Evolutionary conservation across 37 sponge, comb jelly and placozoan species (phyloP).

Genomic region (Tethya wilhelma): DNA sequence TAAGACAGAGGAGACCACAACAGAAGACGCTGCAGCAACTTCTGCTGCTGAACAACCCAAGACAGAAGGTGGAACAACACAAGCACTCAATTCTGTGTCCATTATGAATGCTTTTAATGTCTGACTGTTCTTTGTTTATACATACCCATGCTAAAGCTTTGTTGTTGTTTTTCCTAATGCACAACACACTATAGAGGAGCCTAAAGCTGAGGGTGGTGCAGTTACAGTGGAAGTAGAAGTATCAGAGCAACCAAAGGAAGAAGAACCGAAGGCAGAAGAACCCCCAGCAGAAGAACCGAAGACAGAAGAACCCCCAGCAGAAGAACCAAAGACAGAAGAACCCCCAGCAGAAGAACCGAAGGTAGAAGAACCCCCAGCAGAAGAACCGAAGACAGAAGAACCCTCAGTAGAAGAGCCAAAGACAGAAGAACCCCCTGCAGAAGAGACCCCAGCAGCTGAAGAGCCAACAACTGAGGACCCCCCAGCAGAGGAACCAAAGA

Average conservation of each 20-base stretch:
- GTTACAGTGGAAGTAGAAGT: slow-evolving; percentile 23
- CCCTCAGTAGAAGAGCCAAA: background rate
- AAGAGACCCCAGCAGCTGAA: background rate
- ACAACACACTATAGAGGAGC: too few relatives aligned
- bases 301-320: slow-evolving; percentile 3
- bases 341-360: background rate
- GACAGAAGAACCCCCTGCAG: background rate
- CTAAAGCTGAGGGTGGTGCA: slow-evolving; percentile 4
- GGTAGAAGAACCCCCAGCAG: background rate
- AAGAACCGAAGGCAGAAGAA: background rate
- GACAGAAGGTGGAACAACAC: slow-evolving; percentile 26
- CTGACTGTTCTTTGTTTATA: background rate
- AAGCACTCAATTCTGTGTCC: too few relatives aligned
- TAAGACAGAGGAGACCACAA: background rate
- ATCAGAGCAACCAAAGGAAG: background rate
- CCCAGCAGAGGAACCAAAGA: background rate
- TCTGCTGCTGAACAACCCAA: slow-evolving; percentile 25
- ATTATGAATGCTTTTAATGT: background rate
- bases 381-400: background rate
- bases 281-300: background rate
- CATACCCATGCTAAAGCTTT: too few relatives aligned
- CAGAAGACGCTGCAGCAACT: background rate
- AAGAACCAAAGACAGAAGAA: background rate
- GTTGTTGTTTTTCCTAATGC: too few relatives aligned
- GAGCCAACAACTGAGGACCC: slow-evolving; percentile 2